A percentile compares a stretch with the other conserved stretches of the same genome.
These are phyloP conservation scores for Antheraea assamensis DNA, from an alignment of 2,888 invertebrate species.

Conservation along the genomic window DNA sequence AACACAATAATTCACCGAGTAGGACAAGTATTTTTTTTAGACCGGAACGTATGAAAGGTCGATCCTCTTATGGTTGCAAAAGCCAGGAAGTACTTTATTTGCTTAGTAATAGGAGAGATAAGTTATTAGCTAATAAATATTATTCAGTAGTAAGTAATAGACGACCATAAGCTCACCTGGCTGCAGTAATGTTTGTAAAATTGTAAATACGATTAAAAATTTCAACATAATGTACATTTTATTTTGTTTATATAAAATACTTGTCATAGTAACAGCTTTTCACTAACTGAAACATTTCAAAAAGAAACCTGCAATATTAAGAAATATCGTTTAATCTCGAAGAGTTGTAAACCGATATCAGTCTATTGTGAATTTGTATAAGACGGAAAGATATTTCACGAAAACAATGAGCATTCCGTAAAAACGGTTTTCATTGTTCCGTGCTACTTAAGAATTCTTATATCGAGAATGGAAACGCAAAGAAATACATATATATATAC, in stretches of 20 bases:
- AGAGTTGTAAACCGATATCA: slow-evolving; percentile 62
- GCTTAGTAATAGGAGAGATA: neutral
- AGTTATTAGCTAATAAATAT: neutral
- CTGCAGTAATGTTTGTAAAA: neutral
- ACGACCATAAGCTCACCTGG: neutral
- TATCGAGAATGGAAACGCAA: slow-evolving; percentile 3
- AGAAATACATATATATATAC: neutral
- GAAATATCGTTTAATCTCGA: slow-evolving; percentile 53
- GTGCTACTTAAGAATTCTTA: slow-evolving; percentile 22
- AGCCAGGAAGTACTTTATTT: too few relatives aligned
- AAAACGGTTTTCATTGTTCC: slow-evolving; percentile 62
- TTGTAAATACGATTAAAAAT: neutral
- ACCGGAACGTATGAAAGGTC: neutral
- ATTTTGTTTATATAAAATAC: neutral
- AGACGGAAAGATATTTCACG: slow-evolving; percentile 63
- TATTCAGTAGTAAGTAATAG: neutral
- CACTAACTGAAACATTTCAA: neutral
- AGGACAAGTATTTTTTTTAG: neutral
- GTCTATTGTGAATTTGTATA: slow-evolving; percentile 62
- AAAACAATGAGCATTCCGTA: slow-evolving; percentile 67
- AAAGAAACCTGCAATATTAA: slow-evolving; percentile 20
- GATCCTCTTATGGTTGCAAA: too few relatives aligned
- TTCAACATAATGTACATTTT: neutral
- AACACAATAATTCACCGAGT: too few relatives aligned
- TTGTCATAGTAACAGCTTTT: neutral